phyloP scores from a whole-genome alignment of 2,113 vertebrate genomes.

The Monopterus albus region DNA sequence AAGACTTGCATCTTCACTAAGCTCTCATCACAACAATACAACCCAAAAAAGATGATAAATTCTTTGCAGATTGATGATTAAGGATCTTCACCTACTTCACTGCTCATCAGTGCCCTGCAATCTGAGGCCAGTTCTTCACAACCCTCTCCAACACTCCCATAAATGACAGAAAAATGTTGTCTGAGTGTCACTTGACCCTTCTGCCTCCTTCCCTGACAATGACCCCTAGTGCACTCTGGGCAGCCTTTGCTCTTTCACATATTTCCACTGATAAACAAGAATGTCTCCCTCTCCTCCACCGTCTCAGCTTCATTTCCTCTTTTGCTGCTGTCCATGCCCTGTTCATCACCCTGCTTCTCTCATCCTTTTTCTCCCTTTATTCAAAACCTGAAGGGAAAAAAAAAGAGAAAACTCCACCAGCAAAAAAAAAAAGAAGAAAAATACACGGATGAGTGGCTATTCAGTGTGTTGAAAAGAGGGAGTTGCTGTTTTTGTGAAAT shows the following conservation, averaged over 20 bases:
- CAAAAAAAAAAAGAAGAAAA: too few relatives aligned
- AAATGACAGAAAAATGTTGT: slow-evolving; percentile 69
- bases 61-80: slow-evolving; percentile 12
- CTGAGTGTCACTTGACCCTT: slow-evolving; percentile 81
- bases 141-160: slow-evolving; percentile 33
- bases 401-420: slow-evolving; percentile 26
- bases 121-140: slow-evolving; percentile 55
- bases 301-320: slow-evolving; percentile 56
- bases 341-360: slow-evolving; percentile 40
- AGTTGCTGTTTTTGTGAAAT: slow-evolving; percentile 50
- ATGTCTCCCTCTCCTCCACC: slow-evolving; percentile 44
- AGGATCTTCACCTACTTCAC: slow-evolving; percentile 36
- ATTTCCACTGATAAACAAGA: slow-evolving; percentile 65
- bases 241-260: slow-evolving; percentile 61
- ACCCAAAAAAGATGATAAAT: not conserved
- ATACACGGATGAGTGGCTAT: slow-evolving; percentile 58
- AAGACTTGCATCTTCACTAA: not conserved
- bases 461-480: slow-evolving; percentile 44
- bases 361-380: slow-evolving; percentile 44
- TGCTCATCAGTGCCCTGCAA: slow-evolving; percentile 43
- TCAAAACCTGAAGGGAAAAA: slow-evolving; percentile 48
- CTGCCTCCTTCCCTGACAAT: slow-evolving; percentile 61
- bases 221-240: slow-evolving; percentile 70
- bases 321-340: slow-evolving; percentile 28
- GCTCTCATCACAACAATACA: slow-evolving; percentile 6